Conservation (phyloP, 2,797 vertebrate genomes). For the Apogon talboti region DNA sequence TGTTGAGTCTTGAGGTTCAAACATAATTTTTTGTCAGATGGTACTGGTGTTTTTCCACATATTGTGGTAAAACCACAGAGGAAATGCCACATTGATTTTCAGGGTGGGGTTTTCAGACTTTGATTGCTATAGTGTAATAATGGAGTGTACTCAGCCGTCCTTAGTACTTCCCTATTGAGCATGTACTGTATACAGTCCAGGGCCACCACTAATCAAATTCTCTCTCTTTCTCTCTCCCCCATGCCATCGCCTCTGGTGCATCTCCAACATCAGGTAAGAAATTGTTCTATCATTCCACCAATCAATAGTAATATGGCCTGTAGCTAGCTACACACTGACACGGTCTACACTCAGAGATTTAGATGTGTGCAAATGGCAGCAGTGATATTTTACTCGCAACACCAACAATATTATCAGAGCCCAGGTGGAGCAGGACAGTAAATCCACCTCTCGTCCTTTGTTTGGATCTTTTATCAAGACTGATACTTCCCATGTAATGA, state of each 20-base stretch:
- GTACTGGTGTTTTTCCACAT: conserved; percentile 32
- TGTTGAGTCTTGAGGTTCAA: conserved; percentile 2
- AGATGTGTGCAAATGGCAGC: conserved; percentile 80
- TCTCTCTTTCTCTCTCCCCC: conserved; percentile 68
- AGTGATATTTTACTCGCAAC: conserved; percentile 74
- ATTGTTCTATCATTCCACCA: conserved; percentile 80
- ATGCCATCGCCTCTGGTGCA: conserved; percentile 71
- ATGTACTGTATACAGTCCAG: conserved; percentile 69
- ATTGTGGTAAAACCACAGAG: conserved; percentile 46
- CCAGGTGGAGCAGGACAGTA: conserved; percentile 66
- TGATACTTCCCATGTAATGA: conserved; percentile 76
- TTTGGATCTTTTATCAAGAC: conserved; percentile 81
- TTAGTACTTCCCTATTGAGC: conserved; percentile 57
- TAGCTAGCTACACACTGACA: conserved; percentile 71
- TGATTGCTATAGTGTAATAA: conserved; percentile 63
- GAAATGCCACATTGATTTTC: conserved; percentile 58
- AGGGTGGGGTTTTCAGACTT: conserved; percentile 51
- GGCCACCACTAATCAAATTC: conserved; percentile 79
- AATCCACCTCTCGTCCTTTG: conserved; percentile 73
- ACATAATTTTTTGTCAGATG: conserved; percentile 41
- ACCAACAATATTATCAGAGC: conserved; percentile 78
- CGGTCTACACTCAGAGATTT: conserved; percentile 73
- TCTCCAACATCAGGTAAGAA: conserved; percentile 83
- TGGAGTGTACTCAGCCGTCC: conserved; percentile 41
- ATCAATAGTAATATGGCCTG: conserved; percentile 81